Evolutionary conservation across 2,113 vertebrate genomes (phyloP).

Genomic region (Sphaerodactylus townsendi): DNA sequence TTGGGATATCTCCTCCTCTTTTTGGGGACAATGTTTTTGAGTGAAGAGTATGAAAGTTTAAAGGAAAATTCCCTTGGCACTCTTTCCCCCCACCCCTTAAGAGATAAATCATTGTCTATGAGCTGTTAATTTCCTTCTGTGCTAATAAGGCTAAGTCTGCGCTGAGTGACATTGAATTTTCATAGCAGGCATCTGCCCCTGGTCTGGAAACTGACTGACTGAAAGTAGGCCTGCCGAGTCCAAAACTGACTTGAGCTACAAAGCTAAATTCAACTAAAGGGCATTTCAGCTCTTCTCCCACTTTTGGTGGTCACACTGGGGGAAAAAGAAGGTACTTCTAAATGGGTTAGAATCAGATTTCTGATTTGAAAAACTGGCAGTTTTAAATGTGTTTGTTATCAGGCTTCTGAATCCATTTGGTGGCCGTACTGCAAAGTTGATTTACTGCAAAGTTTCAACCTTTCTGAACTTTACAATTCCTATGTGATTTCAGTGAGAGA

Average conservation of each 20-base stretch:
- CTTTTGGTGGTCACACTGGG: too few species aligned
- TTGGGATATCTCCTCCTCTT: neutral
- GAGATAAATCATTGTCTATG: neutral
- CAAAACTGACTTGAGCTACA: neutral
- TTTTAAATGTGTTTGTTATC: too few species aligned
- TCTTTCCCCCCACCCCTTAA: neutral
- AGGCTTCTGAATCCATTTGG: too few species aligned
- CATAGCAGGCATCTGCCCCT: neutral
- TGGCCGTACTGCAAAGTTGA: too few species aligned
- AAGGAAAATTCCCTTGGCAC: neutral
- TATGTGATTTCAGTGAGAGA: too few species aligned
- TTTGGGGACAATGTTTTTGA: neutral
- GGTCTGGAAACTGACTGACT: neutral
- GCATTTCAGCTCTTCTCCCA: too few species aligned
- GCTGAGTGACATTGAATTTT: neutral
- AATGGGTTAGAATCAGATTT: too few species aligned
- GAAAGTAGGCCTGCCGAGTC: neutral
- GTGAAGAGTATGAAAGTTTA: neutral
- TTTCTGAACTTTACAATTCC: too few species aligned
- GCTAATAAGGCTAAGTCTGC: neutral
- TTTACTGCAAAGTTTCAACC: too few species aligned
- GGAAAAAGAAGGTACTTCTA: too few species aligned
- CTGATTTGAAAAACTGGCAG: too few species aligned
- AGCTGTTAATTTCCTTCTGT: neutral
- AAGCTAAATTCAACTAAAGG: too few species aligned